phyloP scores from a whole-genome alignment of 1,140 invertebrate genomes.

The Luehdorfia chinensis region DNA sequence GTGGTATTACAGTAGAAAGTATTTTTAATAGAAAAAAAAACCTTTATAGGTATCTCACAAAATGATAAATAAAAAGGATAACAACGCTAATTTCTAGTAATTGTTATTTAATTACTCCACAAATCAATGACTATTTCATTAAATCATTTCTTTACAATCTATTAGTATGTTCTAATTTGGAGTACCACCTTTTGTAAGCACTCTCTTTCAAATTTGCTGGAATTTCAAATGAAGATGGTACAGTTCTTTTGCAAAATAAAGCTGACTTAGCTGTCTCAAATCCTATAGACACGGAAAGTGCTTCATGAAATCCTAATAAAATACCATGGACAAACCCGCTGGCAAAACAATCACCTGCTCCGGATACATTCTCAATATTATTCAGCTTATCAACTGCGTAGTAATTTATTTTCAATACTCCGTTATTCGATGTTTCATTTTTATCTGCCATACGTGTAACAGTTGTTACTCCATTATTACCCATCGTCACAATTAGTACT shows the following conservation, averaged over 20 bases:
- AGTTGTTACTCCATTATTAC: constrained; percentile 76
- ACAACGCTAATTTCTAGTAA: no score
- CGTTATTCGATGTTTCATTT: constrained; percentile 19
- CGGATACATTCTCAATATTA: constrained; percentile 79
- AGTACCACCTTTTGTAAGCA: background rate
- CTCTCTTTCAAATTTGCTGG: background rate
- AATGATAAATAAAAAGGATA: no score
- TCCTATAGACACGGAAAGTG: constrained; percentile 75
- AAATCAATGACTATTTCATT: no score
- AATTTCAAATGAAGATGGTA: constrained; percentile 53
- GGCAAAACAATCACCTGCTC: constrained; percentile 82
- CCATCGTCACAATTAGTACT: constrained; percentile 76
- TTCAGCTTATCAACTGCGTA: constrained; percentile 66
- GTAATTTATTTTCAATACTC: constrained; percentile 42
- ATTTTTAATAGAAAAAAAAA: no score
- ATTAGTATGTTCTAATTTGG: no score
- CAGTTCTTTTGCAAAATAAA: constrained; percentile 71
- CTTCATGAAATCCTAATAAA: constrained; percentile 64
- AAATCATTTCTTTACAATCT: no score
- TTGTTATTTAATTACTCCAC: no score
- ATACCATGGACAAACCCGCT: constrained; percentile 79
- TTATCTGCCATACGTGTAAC: constrained; percentile 36
- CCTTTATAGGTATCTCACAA: no score
- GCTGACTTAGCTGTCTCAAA: constrained; percentile 77
- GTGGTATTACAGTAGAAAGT: no score